Evolutionary conservation across 2,888 invertebrate genomes (phyloP), one percentile per base, ranked within the genome.

Genomic region (Aspidapion aeneum): DNA sequence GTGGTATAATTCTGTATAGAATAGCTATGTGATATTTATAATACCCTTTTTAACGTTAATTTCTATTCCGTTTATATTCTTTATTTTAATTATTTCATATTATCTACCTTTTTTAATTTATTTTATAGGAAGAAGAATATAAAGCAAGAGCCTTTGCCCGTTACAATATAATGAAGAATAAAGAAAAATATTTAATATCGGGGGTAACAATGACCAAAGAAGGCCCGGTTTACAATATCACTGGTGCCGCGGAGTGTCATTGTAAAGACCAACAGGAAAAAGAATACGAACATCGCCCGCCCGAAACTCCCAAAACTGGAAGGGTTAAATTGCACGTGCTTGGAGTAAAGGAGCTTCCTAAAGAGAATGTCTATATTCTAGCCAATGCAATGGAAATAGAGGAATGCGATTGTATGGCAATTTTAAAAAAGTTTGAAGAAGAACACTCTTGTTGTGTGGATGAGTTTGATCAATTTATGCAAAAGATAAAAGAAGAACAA

Each of bases 281-380:
- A 60, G 68, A 70, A 57, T 64, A 63, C 50, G 49, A 51, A 50
- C 62, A 68, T 62, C 61, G 64, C 35, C 66, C 66, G 22, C 67
- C 73, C 58, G 72, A 73, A 9, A 71, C 75, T 71, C 77, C 75
- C 1, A 64, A 69, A 7, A 68, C 69, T 49, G 74, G 75, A 12
- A 67, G 75, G 51, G 69, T 71, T 35, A 74, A 75, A 63, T 78
- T 75, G 63, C 69, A 58, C 54, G 64, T 66, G 51, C 49, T 63
- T 7, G 79, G 79, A n/a, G 77, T 78, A 1, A 73, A 70, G 48
- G 70, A 72, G 59, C 73, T 73, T 20, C 71, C 72, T 0, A 35
- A 35, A 35, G 76, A 77, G 49, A 78, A 77, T 55, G 73, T 75
- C 9, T 79, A 72, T 63, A 70, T 78, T 19, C 21, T 78, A 7